Conservation (phyloP, 92 coral and sea anemone species). For the Bergia puertoricense region DNA sequence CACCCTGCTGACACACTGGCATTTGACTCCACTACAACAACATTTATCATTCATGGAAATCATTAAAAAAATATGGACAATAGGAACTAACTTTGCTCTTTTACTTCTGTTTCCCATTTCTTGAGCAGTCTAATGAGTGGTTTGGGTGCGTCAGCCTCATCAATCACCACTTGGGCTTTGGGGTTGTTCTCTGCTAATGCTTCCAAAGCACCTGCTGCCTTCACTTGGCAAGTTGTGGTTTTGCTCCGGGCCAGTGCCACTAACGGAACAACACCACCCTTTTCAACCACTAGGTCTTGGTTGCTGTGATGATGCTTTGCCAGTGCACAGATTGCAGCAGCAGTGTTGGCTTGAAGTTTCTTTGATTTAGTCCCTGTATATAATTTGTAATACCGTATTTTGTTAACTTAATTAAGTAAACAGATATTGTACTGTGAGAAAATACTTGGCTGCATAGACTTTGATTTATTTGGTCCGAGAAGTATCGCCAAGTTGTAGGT, state of each 20-base stretch:
- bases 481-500: too few species aligned
- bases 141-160: constrained; percentile 89
- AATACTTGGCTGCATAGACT: not conserved
- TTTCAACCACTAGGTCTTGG: constrained; percentile 83
- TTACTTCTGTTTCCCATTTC: constrained; percentile 97
- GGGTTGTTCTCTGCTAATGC: constrained; percentile 83
- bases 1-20: too few species aligned
- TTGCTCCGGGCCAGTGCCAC: constrained; percentile 79
- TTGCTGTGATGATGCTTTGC: constrained; percentile 78
- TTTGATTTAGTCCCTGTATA: constrained; percentile 80
- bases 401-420: not conserved
- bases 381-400: not conserved
- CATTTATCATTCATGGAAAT: too few species aligned
- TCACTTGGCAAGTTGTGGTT: constrained; percentile 93
- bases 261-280: constrained; percentile 87
- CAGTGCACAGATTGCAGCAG: constrained; percentile 89
- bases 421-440: not conserved
- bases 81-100: constrained; percentile 81
- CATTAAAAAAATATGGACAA: not conserved
- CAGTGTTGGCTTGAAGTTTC: constrained; percentile 96
- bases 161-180: constrained; percentile 88
- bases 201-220: constrained; percentile 96
- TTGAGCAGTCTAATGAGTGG: constrained; percentile 90
- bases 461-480: not conserved
- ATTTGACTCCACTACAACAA: too few species aligned